Percentiles rank a stretch among this genome's conserved stretches.
phyloP scores from a whole-genome alignment of 1,140 invertebrate species.

The Helicorthomorpha holstii region DNA sequence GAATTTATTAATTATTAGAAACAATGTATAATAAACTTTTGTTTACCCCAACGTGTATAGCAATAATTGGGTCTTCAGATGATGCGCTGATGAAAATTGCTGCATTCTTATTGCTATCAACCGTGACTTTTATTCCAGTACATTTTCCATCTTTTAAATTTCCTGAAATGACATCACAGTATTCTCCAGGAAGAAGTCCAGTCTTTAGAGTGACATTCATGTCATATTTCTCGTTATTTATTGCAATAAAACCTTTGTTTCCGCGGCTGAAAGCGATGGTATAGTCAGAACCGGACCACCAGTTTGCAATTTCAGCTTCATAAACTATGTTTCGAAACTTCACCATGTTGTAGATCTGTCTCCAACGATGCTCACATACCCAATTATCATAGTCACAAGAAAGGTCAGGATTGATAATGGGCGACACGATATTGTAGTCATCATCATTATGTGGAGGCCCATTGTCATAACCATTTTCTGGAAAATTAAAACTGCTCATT shows the following conservation, averaged over 20 bases:
- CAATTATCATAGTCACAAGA: slow-evolving; percentile 60
- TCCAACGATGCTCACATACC: slow-evolving; percentile 79
- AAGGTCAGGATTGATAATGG: slow-evolving; percentile 42
- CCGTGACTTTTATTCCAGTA: slow-evolving; percentile 19
- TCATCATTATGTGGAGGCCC: slow-evolving; percentile 46
- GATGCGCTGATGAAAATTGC: slow-evolving; percentile 15
- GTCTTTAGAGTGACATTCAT: slow-evolving; percentile 25
- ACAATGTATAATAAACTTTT: too few species aligned
- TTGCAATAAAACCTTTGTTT: slow-evolving; percentile 48
- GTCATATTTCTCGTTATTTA: slow-evolving; percentile 36
- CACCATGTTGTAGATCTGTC: slow-evolving; percentile 8
- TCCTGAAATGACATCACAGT: slow-evolving; percentile 27
- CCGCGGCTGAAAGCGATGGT: slow-evolving; percentile 61
- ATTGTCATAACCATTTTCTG: neutral
- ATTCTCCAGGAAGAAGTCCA: slow-evolving; percentile 21
- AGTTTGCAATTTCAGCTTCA: slow-evolving; percentile 35
- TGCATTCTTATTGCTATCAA: slow-evolving; percentile 18
- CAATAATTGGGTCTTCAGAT: slow-evolving; percentile 20
- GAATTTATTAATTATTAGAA: too few species aligned
- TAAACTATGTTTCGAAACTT: slow-evolving; percentile 1
- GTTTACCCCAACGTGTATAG: slow-evolving; percentile 21
- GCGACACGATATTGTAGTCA: slow-evolving; percentile 41
- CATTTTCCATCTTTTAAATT: slow-evolving; percentile 18
- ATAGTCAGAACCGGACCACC: slow-evolving; percentile 54
- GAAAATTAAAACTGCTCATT: slow-evolving; percentile 45